These are phyloP conservation scores for Cephus cinctus DNA, from an alignment of 1,140 invertebrate genomes.

Conservation along the genomic window DNA sequence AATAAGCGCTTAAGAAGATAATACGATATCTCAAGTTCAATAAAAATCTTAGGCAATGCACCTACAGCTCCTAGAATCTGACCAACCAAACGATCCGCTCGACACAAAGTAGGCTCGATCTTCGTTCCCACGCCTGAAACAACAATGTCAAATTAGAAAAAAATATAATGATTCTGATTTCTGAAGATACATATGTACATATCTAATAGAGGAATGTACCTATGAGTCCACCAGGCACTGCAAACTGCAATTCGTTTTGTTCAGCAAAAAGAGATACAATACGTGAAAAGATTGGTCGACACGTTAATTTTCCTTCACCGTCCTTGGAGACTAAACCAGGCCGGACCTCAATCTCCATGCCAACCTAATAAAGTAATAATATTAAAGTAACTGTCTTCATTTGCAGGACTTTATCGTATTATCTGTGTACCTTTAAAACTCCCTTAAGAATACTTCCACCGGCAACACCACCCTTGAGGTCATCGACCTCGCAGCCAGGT, in stretches of 20 bases:
- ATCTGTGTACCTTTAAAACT: conserved; percentile 82
- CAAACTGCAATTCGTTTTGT: conserved; percentile 98
- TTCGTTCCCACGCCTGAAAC: conserved; percentile 91
- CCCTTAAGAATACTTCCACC: conserved; percentile 97
- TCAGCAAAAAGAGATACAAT: conserved; percentile 99
- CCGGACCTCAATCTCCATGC: conserved; percentile 88
- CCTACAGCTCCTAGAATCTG: conserved; percentile 98
- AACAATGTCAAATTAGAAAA: conserved; percentile 13
- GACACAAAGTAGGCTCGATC: conserved; percentile 97
- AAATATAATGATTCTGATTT: background rate
- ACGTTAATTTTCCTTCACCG: conserved; percentile 91
- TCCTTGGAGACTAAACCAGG: conserved; percentile 97
- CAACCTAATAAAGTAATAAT: conserved; percentile 59
- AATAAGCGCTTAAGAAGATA: conserved; percentile 93
- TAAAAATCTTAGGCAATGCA: conserved; percentile 95
- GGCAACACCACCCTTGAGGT: conserved; percentile 97
- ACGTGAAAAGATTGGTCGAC: conserved; percentile 93
- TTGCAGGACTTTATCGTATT: conserved; percentile 54
- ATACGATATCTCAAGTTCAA: conserved; percentile 97
- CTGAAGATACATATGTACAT: no score
- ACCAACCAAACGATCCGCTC: conserved; percentile 97
- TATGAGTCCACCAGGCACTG: conserved; percentile 97
- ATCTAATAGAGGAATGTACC: conserved; percentile 56
- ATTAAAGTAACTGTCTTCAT: conserved; percentile 33
- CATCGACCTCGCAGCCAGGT: conserved; percentile 97